Conservation (phyloP, 1,140 invertebrate genomes). For the Heliconius congener region DNA sequence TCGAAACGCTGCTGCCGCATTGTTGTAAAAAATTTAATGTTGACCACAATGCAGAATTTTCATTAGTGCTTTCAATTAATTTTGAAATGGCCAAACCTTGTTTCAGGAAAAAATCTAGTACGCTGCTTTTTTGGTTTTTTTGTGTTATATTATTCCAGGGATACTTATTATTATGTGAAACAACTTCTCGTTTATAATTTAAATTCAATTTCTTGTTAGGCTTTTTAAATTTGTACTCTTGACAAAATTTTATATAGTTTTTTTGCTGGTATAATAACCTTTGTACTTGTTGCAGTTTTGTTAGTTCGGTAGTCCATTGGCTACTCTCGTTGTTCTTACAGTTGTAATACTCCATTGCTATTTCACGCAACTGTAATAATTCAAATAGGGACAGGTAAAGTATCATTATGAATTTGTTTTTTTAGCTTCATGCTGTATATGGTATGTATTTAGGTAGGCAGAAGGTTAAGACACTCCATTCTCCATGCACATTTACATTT, state of each 20-base stretch:
- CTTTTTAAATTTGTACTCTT: slow-evolving; percentile 61
- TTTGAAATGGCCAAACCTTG: slow-evolving; percentile 56
- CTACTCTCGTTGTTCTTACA: slow-evolving; percentile 82
- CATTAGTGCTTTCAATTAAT: slow-evolving; percentile 49
- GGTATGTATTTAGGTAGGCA: no score
- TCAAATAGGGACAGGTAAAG: neutral
- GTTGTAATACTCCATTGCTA: slow-evolving; percentile 86
- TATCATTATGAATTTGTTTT: no score
- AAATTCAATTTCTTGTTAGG: slow-evolving; percentile 46
- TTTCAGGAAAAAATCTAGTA: slow-evolving; percentile 60
- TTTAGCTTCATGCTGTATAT: no score
- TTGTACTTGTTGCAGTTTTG: slow-evolving; percentile 67
- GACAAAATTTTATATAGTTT: slow-evolving; percentile 61
- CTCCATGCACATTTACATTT: no score
- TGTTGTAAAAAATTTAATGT: slow-evolving; percentile 54
- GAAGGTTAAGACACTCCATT: no score
- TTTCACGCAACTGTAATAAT: slow-evolving; percentile 83
- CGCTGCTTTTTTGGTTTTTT: slow-evolving; percentile 55
- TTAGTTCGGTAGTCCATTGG: slow-evolving; percentile 73
- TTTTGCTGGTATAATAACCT: slow-evolving; percentile 66
- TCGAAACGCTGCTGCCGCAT: slow-evolving; percentile 46
- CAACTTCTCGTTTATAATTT: slow-evolving; percentile 53
- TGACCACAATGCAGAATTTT: slow-evolving; percentile 47
- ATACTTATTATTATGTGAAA: slow-evolving; percentile 69
- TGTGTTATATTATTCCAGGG: slow-evolving; percentile 69